Evolutionary conservation across 2,888 invertebrate species (phyloP).

Genomic region (Mycogona germanica): DNA sequence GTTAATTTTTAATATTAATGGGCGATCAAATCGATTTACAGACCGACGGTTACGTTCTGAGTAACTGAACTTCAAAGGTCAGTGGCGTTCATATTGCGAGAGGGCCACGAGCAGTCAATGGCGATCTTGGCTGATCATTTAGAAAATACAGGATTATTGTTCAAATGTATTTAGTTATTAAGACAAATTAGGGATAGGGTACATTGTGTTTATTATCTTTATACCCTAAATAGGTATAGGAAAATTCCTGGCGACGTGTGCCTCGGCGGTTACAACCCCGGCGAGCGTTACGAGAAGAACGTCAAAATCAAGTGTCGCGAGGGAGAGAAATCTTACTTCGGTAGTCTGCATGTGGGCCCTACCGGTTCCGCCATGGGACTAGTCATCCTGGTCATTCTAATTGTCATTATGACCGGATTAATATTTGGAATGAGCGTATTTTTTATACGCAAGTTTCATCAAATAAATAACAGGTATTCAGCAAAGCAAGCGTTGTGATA

Average conservation of each 20-base stretch:
- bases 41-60: too few relatives aligned
- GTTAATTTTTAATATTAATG: too few relatives aligned
- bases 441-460: conserved; percentile 14
- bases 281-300: conserved; percentile 10
- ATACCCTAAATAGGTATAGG: conserved; percentile 45
- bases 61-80: too few relatives aligned
- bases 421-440: conserved; percentile 17
- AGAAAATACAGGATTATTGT: too few relatives aligned
- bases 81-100: too few relatives aligned
- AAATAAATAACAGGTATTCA: conserved; percentile 8
- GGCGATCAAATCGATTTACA: too few relatives aligned
- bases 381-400: conserved; percentile 10
- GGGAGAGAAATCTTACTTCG: conserved; percentile 10
- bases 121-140: too few relatives aligned
- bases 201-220: not conserved
- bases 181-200: too few relatives aligned
- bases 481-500: not conserved
- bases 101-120: too few relatives aligned
- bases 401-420: conserved; percentile 14
- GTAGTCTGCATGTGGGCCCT: conserved; percentile 4
- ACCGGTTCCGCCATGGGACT: conserved; percentile 9
- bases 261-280: conserved; percentile 42
- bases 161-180: too few relatives aligned
- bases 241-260: conserved; percentile 73
- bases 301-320: conserved; percentile 16